Evolutionary conservation across 2,113 vertebrate genomes (phyloP).

Genomic region (Ammodytes dubius): DNA sequence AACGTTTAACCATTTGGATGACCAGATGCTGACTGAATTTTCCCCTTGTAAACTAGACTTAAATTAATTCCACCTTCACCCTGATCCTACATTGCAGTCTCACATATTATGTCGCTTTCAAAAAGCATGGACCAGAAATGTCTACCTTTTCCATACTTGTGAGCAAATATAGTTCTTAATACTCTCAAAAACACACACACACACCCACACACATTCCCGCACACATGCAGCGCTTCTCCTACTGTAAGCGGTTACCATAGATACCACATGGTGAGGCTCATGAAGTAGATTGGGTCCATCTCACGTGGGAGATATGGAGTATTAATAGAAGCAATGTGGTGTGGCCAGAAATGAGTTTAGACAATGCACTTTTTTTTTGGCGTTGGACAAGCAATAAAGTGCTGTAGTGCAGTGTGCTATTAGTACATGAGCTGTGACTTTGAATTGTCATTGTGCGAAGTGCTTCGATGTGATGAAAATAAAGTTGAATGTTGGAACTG

Average conservation of each 20-base stretch:
- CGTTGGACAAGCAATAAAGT: constrained; percentile 37
- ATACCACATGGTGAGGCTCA: constrained; percentile 76
- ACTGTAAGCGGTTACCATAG: constrained; percentile 84
- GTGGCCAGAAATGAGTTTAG: constrained; percentile 72
- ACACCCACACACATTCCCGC: constrained; percentile 49
- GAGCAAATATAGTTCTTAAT: constrained; percentile 49
- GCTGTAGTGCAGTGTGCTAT: neutral
- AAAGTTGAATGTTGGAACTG: neutral
- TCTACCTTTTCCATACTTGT: constrained; percentile 32
- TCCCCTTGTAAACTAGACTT: neutral
- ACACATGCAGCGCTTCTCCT: constrained; percentile 71
- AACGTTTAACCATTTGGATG: neutral
- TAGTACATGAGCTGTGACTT: constrained; percentile 26
- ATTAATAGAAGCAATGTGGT: constrained; percentile 80
- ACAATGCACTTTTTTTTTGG: constrained; percentile 60
- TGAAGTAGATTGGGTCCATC: constrained; percentile 80
- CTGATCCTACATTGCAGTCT: neutral
- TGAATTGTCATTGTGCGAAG: constrained; percentile 31
- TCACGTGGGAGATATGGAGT: constrained; percentile 77
- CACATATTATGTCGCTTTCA: constrained; percentile 16
- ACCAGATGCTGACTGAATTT: neutral
- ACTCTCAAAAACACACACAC: constrained; percentile 29
- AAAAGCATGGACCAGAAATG: constrained; percentile 5
- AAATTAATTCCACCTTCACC: constrained; percentile 1
- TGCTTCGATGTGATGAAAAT: constrained; percentile 4